phyloP scores from a whole-genome alignment of 2,888 invertebrate species.

The Lasiommata megera region DNA sequence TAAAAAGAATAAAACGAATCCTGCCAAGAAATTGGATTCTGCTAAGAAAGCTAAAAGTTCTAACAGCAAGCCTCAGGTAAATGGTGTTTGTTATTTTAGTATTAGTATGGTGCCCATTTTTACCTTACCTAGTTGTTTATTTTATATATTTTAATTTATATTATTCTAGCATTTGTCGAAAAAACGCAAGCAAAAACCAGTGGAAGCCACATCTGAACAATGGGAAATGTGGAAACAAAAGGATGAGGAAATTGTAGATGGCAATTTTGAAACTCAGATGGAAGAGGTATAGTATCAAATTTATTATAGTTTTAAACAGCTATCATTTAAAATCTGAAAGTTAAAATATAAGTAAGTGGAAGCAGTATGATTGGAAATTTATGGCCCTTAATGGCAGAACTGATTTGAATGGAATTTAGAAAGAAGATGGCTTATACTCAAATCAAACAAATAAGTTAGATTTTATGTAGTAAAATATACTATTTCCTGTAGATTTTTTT shows the following conservation, averaged over 20 bases:
- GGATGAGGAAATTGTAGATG: conserved; percentile 84
- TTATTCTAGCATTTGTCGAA: conserved; percentile 35
- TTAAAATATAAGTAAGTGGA: no score
- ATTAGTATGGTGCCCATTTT: no score
- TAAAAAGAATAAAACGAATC: conserved; percentile 64
- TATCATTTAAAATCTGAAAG: no score
- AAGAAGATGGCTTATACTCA: no score
- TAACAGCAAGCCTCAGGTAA: conserved; percentile 54
- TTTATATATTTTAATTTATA: not conserved
- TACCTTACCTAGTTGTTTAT: no score
- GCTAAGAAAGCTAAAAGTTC: conserved; percentile 54
- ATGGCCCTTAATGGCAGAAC: no score
- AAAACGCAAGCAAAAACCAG: conserved; percentile 74
- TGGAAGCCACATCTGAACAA: conserved; percentile 75
- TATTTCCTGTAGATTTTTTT: no score
- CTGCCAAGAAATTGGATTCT: conserved; percentile 59
- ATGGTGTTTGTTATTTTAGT: not conserved
- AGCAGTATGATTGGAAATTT: no score
- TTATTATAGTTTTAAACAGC: no score
- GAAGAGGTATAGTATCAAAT: conserved; percentile 84
- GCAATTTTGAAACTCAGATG: conserved; percentile 80
- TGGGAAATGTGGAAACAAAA: conserved; percentile 89
- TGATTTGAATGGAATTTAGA: no score
- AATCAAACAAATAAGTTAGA: no score
- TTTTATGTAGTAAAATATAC: no score